Conservation (phyloP, 2,888 invertebrate species). For the Ophion costatus region DNA sequence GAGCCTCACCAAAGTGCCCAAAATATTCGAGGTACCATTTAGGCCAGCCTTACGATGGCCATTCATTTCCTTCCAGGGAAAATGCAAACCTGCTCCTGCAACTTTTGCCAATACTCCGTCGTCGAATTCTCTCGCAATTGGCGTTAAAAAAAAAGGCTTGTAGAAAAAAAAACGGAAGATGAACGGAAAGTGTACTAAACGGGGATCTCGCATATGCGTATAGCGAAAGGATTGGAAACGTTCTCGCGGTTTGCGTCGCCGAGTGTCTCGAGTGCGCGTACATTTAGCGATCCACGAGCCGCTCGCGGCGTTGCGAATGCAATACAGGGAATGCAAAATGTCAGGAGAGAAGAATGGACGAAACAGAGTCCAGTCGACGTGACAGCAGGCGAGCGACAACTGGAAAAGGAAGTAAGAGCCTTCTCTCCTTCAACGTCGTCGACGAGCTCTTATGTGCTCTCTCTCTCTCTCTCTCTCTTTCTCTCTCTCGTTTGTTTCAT, state of each 20-base stretch:
- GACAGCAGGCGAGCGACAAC: conserved; percentile 66
- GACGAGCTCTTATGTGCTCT: conserved; percentile 28
- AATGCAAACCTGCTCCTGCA: too few relatives aligned
- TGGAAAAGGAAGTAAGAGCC: conserved; percentile 58
- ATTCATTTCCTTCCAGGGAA: too few relatives aligned
- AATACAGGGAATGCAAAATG: conserved; percentile 49
- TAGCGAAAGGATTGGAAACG: conserved; percentile 24
- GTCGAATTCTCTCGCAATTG: too few relatives aligned
- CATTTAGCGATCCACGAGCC: conserved; percentile 42
- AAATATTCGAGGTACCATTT: too few relatives aligned
- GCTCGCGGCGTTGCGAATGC: conserved; percentile 44
- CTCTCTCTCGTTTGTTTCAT: conserved; percentile 11
- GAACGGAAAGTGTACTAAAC: not conserved
- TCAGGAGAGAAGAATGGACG: conserved; percentile 50
- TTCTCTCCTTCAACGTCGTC: conserved; percentile 40
- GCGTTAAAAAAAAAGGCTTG: not conserved
- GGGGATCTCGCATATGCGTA: not conserved
- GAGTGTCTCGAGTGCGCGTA: conserved; percentile 31
- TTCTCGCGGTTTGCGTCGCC: conserved; percentile 24
- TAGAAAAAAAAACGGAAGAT: conserved; percentile 19
- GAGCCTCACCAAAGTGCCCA: too few relatives aligned
- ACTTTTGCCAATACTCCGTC: too few relatives aligned
- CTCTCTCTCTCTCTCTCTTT: not conserved
- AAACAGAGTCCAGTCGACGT: conserved; percentile 54
- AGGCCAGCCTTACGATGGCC: too few relatives aligned